A percentile compares a stretch with the other conserved stretches of the same genome.
Conservation (phyloP, 2,888 invertebrate species). For the Chymomyza amoena region DNA sequence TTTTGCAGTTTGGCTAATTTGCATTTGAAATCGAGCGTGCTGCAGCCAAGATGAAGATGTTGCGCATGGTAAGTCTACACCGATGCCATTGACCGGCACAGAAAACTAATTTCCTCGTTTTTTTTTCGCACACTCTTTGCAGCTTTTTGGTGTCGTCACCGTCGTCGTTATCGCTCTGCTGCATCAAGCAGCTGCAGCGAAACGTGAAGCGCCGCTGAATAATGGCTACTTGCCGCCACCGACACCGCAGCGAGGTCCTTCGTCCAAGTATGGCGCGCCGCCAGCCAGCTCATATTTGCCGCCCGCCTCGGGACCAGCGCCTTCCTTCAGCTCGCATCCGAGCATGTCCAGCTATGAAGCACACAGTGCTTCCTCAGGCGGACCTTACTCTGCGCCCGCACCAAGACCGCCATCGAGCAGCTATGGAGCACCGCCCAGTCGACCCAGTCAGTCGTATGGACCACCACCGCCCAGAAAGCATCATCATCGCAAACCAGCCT, state of each 20-base stretch:
- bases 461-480: constrained; percentile 72
- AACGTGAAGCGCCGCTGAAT: constrained; percentile 78
- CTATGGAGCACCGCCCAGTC: constrained; percentile 70
- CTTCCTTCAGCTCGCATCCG: constrained; percentile 61
- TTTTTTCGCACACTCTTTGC: constrained; percentile 15
- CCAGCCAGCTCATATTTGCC: constrained; percentile 82
- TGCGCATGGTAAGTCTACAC: constrained; percentile 65
- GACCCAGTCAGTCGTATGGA: constrained; percentile 76
- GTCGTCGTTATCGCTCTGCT: constrained; percentile 39
- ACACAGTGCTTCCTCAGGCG: constrained; percentile 67
- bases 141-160: constrained; percentile 50
- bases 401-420: constrained; percentile 54
- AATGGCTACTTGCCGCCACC: constrained; percentile 77
- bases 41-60: constrained; percentile 50
- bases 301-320: constrained; percentile 79
- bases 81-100: constrained; percentile 38
- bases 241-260: constrained; percentile 74
- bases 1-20: constrained; percentile 31
- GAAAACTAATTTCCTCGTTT: constrained; percentile 63
- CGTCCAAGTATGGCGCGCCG: constrained; percentile 78
- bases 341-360: constrained; percentile 77
- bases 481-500: constrained; percentile 78
- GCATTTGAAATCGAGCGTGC: constrained; percentile 51
- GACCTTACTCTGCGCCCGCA: constrained; percentile 37
- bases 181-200: constrained; percentile 65